phyloP scores from a whole-genome alignment of 2,888 invertebrate genomes.

The Cerceris rybyensis region DNA sequence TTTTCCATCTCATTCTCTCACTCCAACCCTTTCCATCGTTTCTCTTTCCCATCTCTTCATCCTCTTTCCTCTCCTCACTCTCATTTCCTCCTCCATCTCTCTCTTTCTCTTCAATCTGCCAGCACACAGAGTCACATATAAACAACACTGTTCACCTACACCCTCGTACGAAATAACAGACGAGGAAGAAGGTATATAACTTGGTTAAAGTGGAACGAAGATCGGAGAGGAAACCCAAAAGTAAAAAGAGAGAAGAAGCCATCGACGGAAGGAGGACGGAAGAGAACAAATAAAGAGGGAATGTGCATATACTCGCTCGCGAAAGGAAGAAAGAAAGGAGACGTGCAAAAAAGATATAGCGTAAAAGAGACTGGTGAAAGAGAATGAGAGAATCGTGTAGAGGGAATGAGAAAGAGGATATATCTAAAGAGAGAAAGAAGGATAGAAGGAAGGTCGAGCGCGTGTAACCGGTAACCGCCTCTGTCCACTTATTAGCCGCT shows the following conservation, averaged over 20 bases:
- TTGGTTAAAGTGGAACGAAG: not conserved
- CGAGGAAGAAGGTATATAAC: not conserved
- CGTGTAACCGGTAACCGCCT: constrained; percentile 68
- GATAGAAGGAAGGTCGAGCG: constrained; percentile 29
- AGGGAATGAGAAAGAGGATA: not conserved
- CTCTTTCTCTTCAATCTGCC: constrained; percentile 36
- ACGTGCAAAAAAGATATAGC: constrained; percentile 7
- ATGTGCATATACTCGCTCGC: not conserved
- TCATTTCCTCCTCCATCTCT: not conserved
- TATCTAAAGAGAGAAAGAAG: not conserved
- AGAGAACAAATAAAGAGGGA: not conserved
- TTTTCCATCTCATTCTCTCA: constrained; percentile 7
- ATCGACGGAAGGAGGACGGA: not conserved
- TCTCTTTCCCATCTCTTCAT: constrained; percentile 2
- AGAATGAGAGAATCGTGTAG: not conserved
- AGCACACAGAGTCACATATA: constrained; percentile 39
- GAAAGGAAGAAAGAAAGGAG: constrained; percentile 36
- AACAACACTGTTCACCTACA: constrained; percentile 45
- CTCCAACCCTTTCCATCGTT: constrained; percentile 6
- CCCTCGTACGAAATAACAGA: constrained; percentile 6
- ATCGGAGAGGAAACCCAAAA: not conserved
- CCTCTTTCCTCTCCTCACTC: not conserved
- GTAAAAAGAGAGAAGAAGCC: not conserved
- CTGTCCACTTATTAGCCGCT: constrained; percentile 73
- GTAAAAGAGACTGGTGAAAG: constrained; percentile 1